A percentile compares a stretch with the other conserved stretches of the same genome.
phyloP scores from a whole-genome alignment of 2,113 vertebrate species.

The Larimichthys polyactis region DNA sequence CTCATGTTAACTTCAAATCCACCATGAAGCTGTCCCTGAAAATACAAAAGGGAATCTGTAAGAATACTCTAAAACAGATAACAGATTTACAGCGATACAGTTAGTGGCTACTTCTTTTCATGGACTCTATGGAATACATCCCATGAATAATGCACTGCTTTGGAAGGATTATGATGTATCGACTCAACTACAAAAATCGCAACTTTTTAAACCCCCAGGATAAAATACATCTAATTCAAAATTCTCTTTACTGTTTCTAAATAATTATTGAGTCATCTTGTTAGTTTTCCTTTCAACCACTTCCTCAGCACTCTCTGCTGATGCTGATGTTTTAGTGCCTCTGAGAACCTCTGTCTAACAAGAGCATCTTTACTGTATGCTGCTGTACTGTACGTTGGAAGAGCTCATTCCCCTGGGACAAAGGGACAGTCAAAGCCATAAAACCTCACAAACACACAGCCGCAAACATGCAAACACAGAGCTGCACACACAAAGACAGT shows the following conservation, averaged over 20 bases:
- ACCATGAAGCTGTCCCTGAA: slow-evolving; percentile 66
- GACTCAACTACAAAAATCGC: slow-evolving; percentile 44
- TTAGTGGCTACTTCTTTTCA: slow-evolving; percentile 33
- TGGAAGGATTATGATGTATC: slow-evolving; percentile 54
- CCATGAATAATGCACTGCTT: slow-evolving; percentile 62
- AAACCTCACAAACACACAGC: slow-evolving; percentile 45
- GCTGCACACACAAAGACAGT: slow-evolving; percentile 18
- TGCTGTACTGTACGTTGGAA: slow-evolving; percentile 38
- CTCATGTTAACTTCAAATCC: slow-evolving; percentile 67
- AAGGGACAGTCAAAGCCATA: slow-evolving; percentile 47
- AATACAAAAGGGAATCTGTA: slow-evolving; percentile 50
- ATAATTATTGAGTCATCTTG: slow-evolving; percentile 73
- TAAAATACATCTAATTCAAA: slow-evolving; percentile 60
- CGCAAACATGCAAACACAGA: slow-evolving; percentile 8
- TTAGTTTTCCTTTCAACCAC: slow-evolving; percentile 64
- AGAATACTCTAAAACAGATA: slow-evolving; percentile 35
- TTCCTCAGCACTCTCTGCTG: slow-evolving; percentile 64
- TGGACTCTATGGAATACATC: slow-evolving; percentile 8
- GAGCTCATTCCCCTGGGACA: slow-evolving; percentile 45
- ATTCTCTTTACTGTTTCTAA: slow-evolving; percentile 73
- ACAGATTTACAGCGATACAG: slow-evolving; percentile 41
- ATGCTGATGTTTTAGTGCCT: slow-evolving; percentile 53
- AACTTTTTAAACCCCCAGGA: slow-evolving; percentile 58
- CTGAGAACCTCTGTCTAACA: slow-evolving; percentile 63
- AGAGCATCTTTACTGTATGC: slow-evolving; percentile 27